phyloP scores from a whole-genome alignment of 2,888 invertebrate species.

The Dasypolia templi region DNA sequence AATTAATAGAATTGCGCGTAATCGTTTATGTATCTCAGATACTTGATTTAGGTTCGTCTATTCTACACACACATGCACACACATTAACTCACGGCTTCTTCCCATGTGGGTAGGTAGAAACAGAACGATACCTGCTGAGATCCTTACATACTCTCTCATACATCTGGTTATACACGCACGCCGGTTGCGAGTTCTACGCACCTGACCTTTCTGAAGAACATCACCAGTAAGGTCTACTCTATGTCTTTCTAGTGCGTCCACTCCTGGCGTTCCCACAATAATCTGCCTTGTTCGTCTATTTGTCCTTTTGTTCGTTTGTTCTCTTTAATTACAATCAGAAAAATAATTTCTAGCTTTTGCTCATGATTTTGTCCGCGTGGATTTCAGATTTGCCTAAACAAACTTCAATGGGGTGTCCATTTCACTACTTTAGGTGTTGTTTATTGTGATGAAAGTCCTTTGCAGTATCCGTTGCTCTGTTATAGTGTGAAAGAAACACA shows the following conservation, averaged over 20 bases:
- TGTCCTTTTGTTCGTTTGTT: neutral
- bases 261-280: neutral
- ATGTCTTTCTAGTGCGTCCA: neutral
- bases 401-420: neutral
- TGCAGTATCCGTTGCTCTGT: no score
- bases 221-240: neutral
- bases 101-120: no score
- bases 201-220: neutral
- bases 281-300: neutral
- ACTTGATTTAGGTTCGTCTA: neutral
- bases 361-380: neutral
- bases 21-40: slow-evolving; percentile 20
- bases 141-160: no score
- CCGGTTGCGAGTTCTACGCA: neutral
- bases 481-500: neutral
- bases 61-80: neutral
- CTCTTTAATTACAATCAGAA: neutral
- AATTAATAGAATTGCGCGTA: slow-evolving; percentile 15
- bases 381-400: neutral
- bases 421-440: neutral
- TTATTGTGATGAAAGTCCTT: neutral
- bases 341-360: neutral
- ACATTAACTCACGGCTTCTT: no score
- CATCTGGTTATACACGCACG: neutral
- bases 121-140: no score